Conservation (phyloP, 2,888 invertebrate genomes). For the Hemaris fuciformis region DNA sequence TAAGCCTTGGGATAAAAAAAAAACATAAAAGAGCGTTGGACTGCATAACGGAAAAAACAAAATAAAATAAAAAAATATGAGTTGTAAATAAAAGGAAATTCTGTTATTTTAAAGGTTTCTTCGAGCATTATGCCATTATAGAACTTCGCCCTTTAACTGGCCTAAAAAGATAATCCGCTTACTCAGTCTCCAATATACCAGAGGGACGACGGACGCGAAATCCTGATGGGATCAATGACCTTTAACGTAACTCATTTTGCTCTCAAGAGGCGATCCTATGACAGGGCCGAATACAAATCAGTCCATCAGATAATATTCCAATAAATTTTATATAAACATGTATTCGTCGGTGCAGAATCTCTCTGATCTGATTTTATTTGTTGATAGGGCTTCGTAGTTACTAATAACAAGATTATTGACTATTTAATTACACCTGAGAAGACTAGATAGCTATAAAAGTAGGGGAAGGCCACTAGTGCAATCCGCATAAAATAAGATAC, state of each 20-base stretch:
- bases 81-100: neutral
- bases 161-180: slow-evolving; percentile 8
- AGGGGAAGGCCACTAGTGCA: too few species aligned
- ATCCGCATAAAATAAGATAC: too few species aligned
- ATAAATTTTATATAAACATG: neutral
- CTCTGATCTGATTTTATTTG: slow-evolving; percentile 2
- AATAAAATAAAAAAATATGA: neutral
- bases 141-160: slow-evolving; percentile 7
- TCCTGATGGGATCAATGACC: slow-evolving; percentile 1
- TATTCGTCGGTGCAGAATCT: neutral
- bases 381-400: neutral
- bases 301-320: slow-evolving; percentile 24
- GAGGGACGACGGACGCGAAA: neutral
- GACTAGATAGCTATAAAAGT: too few species aligned
- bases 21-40: too few species aligned
- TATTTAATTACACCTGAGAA: too few species aligned
- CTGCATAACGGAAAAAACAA: too few species aligned
- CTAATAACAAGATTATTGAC: too few species aligned
- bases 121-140: neutral
- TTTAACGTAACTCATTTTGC: slow-evolving; percentile 6
- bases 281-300: slow-evolving; percentile 20
- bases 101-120: neutral
- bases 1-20: too few species aligned
- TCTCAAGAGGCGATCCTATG: slow-evolving; percentile 10
- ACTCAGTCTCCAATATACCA: neutral